Evolutionary conservation across 2,797 vertebrate species (phyloP).

Genomic region (Danio choprae): DNA sequence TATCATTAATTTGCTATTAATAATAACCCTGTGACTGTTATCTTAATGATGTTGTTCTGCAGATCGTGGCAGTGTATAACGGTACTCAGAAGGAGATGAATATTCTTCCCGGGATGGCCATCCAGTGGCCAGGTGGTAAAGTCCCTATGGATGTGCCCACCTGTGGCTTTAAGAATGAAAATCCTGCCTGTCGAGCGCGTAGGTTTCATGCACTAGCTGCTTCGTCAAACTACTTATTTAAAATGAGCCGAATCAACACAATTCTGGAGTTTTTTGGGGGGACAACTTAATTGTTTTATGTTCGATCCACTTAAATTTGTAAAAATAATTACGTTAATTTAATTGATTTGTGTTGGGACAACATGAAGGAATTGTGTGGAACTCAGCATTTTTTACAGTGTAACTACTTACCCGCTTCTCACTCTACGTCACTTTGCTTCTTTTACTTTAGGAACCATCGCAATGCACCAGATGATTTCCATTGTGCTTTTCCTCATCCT

Average conservation of each 20-base stretch:
- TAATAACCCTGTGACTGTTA: background rate
- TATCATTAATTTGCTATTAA: too few relatives aligned
- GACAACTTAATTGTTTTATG: too few relatives aligned
- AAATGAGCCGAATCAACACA: too few relatives aligned
- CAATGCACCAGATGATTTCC: conserved; percentile 86
- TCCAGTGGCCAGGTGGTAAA: conserved; percentile 83
- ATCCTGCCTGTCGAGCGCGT: conserved; percentile 84
- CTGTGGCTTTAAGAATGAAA: conserved; percentile 88
- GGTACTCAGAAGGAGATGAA: conserved; percentile 83
- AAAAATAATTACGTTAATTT: too few relatives aligned
- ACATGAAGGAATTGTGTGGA: too few relatives aligned
- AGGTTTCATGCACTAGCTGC: conserved; percentile 52
- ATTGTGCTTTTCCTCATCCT: conserved; percentile 86
- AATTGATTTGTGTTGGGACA: too few relatives aligned
- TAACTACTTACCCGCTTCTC: background rate
- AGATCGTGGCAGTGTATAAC: conserved; percentile 87
- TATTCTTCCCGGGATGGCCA: conserved; percentile 67
- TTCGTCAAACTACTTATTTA: too few relatives aligned
- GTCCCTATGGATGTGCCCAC: conserved; percentile 82
- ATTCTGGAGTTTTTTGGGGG: too few relatives aligned
- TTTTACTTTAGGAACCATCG: conserved; percentile 79
- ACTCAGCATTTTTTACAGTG: background rate
- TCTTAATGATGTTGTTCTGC: conserved; percentile 9
- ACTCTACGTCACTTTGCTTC: background rate
- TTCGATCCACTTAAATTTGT: too few relatives aligned